Base-by-base conservation (phyloP, 2,797 vertebrate genomes). In the Scarus forsteni region DNA sequence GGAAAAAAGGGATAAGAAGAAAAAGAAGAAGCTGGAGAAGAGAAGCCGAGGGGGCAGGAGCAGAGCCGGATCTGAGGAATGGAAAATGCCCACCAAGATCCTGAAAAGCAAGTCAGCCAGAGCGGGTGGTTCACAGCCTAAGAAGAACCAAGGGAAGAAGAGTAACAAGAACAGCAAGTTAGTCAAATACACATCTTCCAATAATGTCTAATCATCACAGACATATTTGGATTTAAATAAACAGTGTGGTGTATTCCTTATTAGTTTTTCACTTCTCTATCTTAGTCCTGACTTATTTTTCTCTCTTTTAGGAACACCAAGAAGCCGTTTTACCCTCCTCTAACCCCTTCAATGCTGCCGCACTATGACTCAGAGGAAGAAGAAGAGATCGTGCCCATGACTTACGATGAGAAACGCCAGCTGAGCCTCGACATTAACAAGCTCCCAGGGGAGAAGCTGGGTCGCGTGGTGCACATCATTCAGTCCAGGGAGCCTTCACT, bases 371-470 rank as follows among this genome's bases (percentile, higher is more conserved):
- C 97, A 0, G 97, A 97, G 0, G 97, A 98, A 10, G 97, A 99
- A 36, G 97, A 98, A 1, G 97, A 98, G 67, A 95, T 96, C 14
- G 93, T 95, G 10, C 97, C 97, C 54, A 99, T 99, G 97, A 94
- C 95, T 0, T 99, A 98, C 0, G 97, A 98, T 0, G 97, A 98
- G 83, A 98, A 98, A 54, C 93, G 97, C 0, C 97, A 98, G 84
- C 90, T 98, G 34, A 98, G 97, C 79, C 85, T 98, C 7, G 97
- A 98, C 83, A 98, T 98, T 84, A 98, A 98, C 92, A 98, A 98
- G 60, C 84, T 98, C 1, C 97, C 97, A 0, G 97, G 97, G 0
- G 97, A 98, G 84, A 98, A 98, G 64, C 90, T 98, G 76, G 97
- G 97, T 0, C 94, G 97, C 0, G 97, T 98, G 40, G 97, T 98